phyloP scores from a whole-genome alignment of 2,797 vertebrate genomes.

The Tarsius wallacei region DNA sequence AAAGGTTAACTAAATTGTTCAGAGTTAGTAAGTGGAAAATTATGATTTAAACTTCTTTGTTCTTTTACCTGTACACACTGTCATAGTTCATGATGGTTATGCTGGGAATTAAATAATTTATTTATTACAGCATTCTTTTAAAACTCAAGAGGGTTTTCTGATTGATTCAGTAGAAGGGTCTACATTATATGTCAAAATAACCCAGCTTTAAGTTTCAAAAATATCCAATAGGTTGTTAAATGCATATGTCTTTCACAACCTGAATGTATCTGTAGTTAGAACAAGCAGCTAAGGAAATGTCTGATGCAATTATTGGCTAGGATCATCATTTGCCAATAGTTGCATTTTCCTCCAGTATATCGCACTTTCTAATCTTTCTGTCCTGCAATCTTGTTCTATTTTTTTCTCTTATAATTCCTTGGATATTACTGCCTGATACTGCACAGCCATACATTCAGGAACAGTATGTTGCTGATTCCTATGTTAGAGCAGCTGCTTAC shows the following conservation, averaged over 20 bases:
- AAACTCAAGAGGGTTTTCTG: background rate
- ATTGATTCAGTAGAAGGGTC: background rate
- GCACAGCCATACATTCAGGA: background rate
- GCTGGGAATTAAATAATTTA: background rate
- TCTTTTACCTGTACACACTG: background rate
- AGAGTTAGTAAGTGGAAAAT: background rate
- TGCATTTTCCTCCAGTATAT: background rate
- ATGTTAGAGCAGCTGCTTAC: background rate
- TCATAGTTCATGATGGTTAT: background rate
- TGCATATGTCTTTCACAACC: background rate
- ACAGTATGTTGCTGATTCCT: background rate
- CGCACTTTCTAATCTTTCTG: conserved; percentile 1
- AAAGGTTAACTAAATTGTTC: background rate
- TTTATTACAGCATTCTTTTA: background rate
- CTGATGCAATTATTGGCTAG: background rate
- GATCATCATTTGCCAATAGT: background rate
- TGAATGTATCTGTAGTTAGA: background rate
- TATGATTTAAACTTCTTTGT: background rate
- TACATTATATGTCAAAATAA: background rate
- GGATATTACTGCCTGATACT: background rate
- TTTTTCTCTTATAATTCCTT: background rate
- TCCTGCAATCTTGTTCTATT: background rate
- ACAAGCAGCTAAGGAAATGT: background rate
- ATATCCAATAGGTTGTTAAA: background rate
- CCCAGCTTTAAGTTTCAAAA: background rate